Evolutionary conservation across 1,140 invertebrate species (phyloP).

Genomic region (Muscidifurax raptorellus): DNA sequence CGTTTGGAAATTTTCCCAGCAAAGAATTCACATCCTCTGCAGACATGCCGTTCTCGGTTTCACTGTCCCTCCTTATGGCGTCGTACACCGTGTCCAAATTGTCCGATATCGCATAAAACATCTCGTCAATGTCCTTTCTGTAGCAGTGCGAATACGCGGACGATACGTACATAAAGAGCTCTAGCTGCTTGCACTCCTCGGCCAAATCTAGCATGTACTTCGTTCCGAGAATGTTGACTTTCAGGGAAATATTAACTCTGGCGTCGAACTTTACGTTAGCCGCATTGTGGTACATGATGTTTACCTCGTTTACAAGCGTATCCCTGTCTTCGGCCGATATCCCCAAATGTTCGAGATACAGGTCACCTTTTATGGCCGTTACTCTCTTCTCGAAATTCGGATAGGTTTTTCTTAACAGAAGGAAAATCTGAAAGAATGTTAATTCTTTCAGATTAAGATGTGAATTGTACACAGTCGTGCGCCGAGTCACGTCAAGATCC

Average conservation of each 20-base stretch:
- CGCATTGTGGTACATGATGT: constrained; percentile 91
- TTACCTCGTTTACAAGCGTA: constrained; percentile 78
- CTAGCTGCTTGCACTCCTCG: constrained; percentile 76
- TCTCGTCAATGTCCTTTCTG: constrained; percentile 74
- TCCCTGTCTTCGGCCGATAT: constrained; percentile 80
- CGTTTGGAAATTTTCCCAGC: constrained; percentile 76
- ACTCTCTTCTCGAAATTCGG: constrained; percentile 79
- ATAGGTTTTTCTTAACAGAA: constrained; percentile 72
- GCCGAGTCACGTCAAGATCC: too few species aligned
- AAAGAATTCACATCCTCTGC: constrained; percentile 64
- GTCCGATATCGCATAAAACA: constrained; percentile 70
- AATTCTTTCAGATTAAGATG: constrained; percentile 25
- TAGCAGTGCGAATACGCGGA: constrained; percentile 69
- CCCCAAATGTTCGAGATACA: constrained; percentile 81
- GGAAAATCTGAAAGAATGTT: constrained; percentile 76
- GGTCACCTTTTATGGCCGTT: constrained; percentile 81
- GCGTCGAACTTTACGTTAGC: constrained; percentile 93
- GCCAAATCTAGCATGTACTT: constrained; percentile 79
- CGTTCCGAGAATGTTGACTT: constrained; percentile 79
- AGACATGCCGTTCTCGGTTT: constrained; percentile 45
- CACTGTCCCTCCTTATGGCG: constrained; percentile 61
- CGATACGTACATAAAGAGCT: constrained; percentile 59
- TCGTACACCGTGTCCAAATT: constrained; percentile 71
- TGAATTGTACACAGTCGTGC: too few species aligned
- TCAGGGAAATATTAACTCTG: constrained; percentile 81